Conservation (phyloP, 1,140 invertebrate genomes). For the Cherax quadricarinatus region DNA sequence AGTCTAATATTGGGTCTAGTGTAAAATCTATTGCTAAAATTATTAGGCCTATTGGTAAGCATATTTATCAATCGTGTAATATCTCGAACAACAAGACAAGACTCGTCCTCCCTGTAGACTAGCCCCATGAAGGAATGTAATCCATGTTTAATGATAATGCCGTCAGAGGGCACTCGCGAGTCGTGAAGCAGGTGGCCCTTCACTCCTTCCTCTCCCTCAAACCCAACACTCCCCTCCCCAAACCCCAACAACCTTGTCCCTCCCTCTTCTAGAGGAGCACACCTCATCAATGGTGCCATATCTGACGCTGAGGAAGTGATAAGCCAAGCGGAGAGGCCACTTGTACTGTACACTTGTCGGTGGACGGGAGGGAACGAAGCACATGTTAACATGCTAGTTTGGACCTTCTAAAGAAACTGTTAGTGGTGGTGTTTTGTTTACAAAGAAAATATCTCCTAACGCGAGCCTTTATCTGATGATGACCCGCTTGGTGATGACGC, state of each 20-base stretch:
- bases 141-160: constrained; percentile 39
- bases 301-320: constrained; percentile 4
- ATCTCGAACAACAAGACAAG: not conserved
- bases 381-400: not conserved
- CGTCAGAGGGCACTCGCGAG: not conserved
- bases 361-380: not conserved
- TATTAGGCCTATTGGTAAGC: too few species aligned
- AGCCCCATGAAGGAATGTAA: constrained; percentile 17
- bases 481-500: too few species aligned
- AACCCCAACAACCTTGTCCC: too few species aligned
- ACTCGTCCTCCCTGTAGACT: constrained; percentile 2
- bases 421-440: too few species aligned
- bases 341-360: not conserved
- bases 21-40: too few species aligned
- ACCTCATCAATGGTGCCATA: constrained; percentile 1
- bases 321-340: constrained; percentile 5
- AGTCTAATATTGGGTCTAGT: too few species aligned
- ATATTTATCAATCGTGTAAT: too few species aligned
- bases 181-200: constrained; percentile 12
- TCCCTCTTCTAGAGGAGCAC: not conserved
- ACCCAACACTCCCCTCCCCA: too few species aligned
- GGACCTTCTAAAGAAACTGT: not conserved
- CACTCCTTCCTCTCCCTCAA: not conserved
- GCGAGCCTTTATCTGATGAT: too few species aligned
- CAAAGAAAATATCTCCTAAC: too few species aligned